Conservation (phyloP, 2,888 invertebrate species). For the Antitype chi region DNA sequence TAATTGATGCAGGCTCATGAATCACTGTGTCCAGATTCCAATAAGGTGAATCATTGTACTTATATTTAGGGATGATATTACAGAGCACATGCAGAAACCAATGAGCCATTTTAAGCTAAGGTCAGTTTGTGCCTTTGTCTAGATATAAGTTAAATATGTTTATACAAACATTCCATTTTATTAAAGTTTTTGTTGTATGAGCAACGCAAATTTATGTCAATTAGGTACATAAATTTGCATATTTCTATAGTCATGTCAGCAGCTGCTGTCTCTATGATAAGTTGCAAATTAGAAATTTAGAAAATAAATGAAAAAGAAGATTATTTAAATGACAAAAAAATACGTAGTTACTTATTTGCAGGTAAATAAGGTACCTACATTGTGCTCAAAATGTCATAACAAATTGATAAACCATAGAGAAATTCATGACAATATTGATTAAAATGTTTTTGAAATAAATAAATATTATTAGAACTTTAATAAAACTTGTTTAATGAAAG, state of each 20-base stretch:
- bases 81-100: constrained; percentile 77
- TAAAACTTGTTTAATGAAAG: constrained; percentile 9
- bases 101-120: constrained; percentile 83
- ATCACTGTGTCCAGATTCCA: constrained; percentile 38
- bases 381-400: constrained; percentile 38
- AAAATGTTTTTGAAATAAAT: neutral
- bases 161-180: constrained; percentile 77
- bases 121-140: constrained; percentile 78
- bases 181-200: constrained; percentile 50
- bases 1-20: constrained; percentile 23
- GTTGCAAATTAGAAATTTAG: constrained; percentile 16
- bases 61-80: constrained; percentile 57
- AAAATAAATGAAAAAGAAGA: neutral
- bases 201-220: neutral
- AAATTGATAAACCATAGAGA: constrained; percentile 4
- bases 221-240: neutral
- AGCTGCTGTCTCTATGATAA: neutral
- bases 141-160: constrained; percentile 64
- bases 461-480: constrained; percentile 3
- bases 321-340: neutral
- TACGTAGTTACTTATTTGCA: neutral
- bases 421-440: constrained; percentile 12
- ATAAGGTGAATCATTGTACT: constrained; percentile 33
- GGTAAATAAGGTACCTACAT: neutral
- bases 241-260: constrained; percentile 2